Base-by-base conservation (phyloP, 64 coral and sea anemone genomes). In the Pocillopora damicornis region DNA sequence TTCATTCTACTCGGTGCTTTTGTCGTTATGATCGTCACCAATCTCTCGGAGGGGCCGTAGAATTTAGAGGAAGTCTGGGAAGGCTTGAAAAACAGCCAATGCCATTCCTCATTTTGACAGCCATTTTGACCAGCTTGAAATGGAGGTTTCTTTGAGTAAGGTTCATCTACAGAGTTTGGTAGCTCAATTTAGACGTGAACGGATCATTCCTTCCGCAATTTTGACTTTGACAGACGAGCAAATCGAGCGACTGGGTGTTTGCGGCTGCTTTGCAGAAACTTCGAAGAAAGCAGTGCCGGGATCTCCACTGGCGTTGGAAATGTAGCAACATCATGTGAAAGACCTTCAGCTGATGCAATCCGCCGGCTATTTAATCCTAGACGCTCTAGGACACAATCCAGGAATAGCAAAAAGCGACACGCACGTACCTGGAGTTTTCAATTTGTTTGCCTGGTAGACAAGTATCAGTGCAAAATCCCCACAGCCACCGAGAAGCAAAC, bases 261-360 rank as follows among this genome's bases (percentile, higher is more conserved):
- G 37, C 75, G 37, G 8, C 34, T 38, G 18, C 75, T 57, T 77
- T 77, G 75, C 13, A 77, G 35, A 77, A 38, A 57, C 15, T 51
- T 38, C 17, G 37, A 77, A 57, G 75, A 51, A 35, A 4, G 34
- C 75, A 76, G 75, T 16, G 37, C 30, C 11, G 37, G 35, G 75
- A 1, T 2, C 38, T 58, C 76, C 11, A 4, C 10, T 78, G 42
- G 76, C 76, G 0, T 9, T 76, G 2, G 75, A 76, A 76, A 37
- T 45, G 75, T 76, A 13, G 0, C 30, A 30, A 30, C 30, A 30
- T 15, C 75, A 11, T 17, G 75, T 36, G 34, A 37, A 76, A 17
- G 26, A 76, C 75, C 75, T 76, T 76, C 14, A 76, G 75, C 75
- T 76, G 75, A 76, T 77, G 74, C 35, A 62, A 62, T 16, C 63